phyloP scores from a whole-genome alignment of 2,113 vertebrate species.

The Meles meles region DNA sequence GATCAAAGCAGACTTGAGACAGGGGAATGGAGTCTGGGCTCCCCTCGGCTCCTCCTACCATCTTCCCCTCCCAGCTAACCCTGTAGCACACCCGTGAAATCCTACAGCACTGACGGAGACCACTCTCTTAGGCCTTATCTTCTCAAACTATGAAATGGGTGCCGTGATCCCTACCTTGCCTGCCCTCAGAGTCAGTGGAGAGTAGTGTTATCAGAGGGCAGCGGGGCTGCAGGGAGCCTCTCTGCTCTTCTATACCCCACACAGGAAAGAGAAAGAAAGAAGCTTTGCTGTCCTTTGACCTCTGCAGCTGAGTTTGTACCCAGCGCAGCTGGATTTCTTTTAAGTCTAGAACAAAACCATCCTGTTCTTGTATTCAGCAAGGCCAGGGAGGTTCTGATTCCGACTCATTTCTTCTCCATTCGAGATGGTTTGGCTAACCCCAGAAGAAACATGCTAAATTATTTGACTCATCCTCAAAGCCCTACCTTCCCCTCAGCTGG shows the following conservation, averaged over 20 bases:
- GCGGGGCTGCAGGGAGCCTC: background rate
- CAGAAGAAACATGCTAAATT: background rate
- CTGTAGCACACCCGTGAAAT: background rate
- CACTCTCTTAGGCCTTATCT: background rate
- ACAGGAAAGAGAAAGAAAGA: background rate
- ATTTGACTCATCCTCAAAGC: background rate
- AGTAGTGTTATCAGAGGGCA: background rate
- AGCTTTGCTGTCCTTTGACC: background rate
- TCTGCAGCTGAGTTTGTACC: background rate
- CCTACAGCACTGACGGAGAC: background rate
- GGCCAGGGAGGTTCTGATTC: background rate
- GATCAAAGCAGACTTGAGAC: background rate
- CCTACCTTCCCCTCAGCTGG: background rate
- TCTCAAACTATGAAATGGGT: background rate
- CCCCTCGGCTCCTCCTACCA: background rate
- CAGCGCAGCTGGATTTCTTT: background rate
- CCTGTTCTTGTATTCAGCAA: background rate
- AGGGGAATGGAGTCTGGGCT: background rate
- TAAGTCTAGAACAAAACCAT: background rate
- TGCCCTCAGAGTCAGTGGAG: background rate
- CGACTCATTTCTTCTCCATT: background rate
- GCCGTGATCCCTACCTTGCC: background rate
- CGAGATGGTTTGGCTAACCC: background rate
- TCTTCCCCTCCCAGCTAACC: background rate
- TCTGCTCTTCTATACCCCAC: background rate